Percentiles rank a stretch among this genome's conserved stretches.
Evolutionary conservation across 2,113 vertebrate species (phyloP).

Genomic region (Steatornis caripensis): DNA sequence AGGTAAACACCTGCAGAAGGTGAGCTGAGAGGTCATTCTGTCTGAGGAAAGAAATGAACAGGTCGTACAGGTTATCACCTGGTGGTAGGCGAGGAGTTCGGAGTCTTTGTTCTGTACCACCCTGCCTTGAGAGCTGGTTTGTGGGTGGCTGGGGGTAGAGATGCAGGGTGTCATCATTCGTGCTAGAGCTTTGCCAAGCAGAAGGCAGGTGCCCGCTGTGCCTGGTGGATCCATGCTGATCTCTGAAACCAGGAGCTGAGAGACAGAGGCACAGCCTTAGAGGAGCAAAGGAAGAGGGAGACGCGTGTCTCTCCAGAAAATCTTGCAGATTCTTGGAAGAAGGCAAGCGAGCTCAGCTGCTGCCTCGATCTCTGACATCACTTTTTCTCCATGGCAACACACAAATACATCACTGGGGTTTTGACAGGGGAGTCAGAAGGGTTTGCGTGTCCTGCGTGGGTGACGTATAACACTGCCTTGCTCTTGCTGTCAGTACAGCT

Average conservation of each 20-base stretch:
- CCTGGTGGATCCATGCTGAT: neutral
- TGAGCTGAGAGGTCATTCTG: neutral
- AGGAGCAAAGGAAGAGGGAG: neutral
- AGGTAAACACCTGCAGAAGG: neutral
- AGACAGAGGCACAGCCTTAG: neutral
- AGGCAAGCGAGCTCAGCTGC: rapidly evolving
- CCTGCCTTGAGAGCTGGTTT: neutral
- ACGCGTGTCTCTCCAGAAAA: neutral
- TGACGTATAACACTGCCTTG: neutral
- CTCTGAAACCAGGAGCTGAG: neutral
- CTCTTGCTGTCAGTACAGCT: neutral
- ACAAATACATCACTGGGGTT: neutral
- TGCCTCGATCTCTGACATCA: neutral
- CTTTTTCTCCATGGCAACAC: neutral
- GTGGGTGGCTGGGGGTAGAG: neutral
- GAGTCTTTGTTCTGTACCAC: neutral
- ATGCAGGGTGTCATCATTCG: neutral
- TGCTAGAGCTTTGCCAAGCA: neutral
- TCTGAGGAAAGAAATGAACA: neutral
- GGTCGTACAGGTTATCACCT: neutral
- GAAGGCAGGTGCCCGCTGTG: neutral
- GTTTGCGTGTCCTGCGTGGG: neutral
- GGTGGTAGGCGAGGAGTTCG: neutral
- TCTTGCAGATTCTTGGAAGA: neutral
- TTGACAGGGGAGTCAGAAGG: neutral